These are phyloP conservation scores for Leptinotarsa rubiginosa DNA, from an alignment of 2,888 invertebrate genomes.

Conservation along the genomic window DNA sequence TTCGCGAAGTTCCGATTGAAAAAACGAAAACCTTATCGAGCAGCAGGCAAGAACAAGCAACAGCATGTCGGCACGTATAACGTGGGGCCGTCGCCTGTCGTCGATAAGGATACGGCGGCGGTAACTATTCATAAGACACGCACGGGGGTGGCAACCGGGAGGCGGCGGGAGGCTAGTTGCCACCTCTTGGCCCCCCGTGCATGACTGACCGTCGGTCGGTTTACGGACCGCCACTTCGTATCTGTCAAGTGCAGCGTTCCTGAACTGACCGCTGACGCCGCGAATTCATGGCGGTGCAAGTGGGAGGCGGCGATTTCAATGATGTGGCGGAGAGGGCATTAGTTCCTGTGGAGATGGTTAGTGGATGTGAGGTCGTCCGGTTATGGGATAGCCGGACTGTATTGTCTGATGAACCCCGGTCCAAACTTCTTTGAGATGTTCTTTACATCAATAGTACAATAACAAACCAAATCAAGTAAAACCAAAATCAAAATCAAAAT, in stretches of 20 bases:
- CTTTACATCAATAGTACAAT: too few relatives aligned
- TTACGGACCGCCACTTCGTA: slow-evolving; percentile 4
- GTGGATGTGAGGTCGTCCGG: neutral
- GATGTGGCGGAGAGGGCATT: neutral
- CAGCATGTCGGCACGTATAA: slow-evolving; percentile 35
- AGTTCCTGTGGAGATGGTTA: too few relatives aligned
- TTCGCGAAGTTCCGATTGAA: neutral
- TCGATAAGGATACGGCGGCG: slow-evolving; percentile 7
- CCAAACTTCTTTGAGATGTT: too few relatives aligned
- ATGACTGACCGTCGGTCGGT: neutral
- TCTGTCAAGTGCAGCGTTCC: neutral
- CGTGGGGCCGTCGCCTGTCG: slow-evolving; percentile 23
- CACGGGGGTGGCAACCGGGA: neutral
- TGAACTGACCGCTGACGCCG: slow-evolving; percentile 4
- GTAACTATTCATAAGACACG: slow-evolving; percentile 4
- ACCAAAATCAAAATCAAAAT: too few relatives aligned
- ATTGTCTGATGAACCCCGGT: too few relatives aligned
- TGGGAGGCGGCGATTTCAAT: neutral
- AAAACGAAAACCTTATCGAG: slow-evolving; percentile 6
- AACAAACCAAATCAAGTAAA: too few relatives aligned
- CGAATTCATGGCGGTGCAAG: neutral
- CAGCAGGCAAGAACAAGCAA: slow-evolving; percentile 33
- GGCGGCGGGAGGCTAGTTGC: neutral
- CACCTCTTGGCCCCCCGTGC: neutral
- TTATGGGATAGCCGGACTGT: too few relatives aligned